These are phyloP conservation scores for Rhinopomastus cyanomelas DNA, from an alignment of 2,113 vertebrate genomes.

Conservation along the genomic window DNA sequence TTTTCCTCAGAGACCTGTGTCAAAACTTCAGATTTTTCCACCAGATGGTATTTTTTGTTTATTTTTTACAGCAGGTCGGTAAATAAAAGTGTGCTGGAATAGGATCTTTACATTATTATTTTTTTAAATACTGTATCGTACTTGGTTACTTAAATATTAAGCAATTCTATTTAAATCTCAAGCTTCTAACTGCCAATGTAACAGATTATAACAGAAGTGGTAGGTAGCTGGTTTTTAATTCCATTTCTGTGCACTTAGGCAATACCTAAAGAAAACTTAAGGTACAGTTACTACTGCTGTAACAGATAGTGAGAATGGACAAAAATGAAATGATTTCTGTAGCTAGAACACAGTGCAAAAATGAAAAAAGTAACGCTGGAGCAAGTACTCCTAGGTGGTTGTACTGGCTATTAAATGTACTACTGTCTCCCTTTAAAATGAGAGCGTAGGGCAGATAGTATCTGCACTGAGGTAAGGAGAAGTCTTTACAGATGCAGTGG, in stretches of 20 bases:
- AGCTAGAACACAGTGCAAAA: not conserved
- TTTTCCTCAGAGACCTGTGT: conserved; percentile 9
- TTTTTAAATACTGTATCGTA: conserved; percentile 34
- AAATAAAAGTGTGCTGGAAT: conserved; percentile 8
- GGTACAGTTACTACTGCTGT: not conserved
- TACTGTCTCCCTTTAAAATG: not conserved
- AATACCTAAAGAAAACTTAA: conserved; percentile 31
- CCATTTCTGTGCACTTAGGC: conserved; percentile 33
- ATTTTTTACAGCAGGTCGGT: not conserved
- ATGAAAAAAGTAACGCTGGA: not conserved
- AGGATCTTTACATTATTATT: not conserved
- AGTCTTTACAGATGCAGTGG: not conserved
- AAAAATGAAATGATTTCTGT: not conserved
- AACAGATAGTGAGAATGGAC: not conserved
- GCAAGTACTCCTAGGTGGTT: not conserved
- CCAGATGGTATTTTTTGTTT: too few species aligned
- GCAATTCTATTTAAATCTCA: conserved; percentile 8
- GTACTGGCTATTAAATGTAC: not conserved
- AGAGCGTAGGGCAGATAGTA: not conserved
- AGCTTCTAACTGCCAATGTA: too few species aligned
- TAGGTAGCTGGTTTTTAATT: conserved; percentile 30
- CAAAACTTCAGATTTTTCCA: not conserved
- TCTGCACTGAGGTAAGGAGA: not conserved
- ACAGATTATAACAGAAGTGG: not conserved
- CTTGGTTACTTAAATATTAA: conserved; percentile 37